A percentile compares a stretch with the other conserved stretches of the same genome.
Conservation (phyloP, 2,797 vertebrate genomes). For the Knipowitschia caucasica region DNA sequence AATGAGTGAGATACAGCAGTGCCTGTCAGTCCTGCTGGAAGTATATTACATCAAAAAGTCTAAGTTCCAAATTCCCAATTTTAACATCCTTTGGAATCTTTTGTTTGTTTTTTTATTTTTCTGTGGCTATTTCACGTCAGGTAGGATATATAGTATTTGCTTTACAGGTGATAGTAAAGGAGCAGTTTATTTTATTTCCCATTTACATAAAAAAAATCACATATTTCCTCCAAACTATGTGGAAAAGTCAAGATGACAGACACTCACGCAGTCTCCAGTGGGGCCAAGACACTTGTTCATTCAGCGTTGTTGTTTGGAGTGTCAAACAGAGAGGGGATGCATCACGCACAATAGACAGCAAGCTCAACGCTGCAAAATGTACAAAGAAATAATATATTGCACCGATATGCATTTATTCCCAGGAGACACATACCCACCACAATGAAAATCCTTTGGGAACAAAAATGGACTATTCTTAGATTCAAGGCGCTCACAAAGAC, state of each 20-base stretch:
- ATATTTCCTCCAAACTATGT: conserved; percentile 40
- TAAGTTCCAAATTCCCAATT: too few species aligned
- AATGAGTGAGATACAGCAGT: too few species aligned
- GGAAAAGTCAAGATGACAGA: conserved; percentile 44
- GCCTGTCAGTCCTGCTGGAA: too few species aligned
- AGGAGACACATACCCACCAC: conserved; percentile 46
- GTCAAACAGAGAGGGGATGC: conserved; percentile 46
- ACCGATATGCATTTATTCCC: conserved; percentile 62
- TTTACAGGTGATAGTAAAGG: too few species aligned
- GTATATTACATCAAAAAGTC: too few species aligned
- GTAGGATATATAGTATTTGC: too few species aligned
- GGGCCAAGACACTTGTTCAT: conserved; percentile 40
- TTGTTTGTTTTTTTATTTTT: too few species aligned
- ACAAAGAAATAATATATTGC: conserved; percentile 63
- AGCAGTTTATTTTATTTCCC: conserved; percentile 3
- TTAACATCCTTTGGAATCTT: too few species aligned
- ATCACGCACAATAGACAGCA: conserved; percentile 50
- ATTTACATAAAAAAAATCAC: conserved; percentile 36
- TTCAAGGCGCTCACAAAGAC: conserved; percentile 28
- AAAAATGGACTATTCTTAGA: conserved; percentile 49
- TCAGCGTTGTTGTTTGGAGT: conserved; percentile 48
- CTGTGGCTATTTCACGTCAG: too few species aligned
- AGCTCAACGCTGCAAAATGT: conserved; percentile 49
- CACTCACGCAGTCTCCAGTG: conserved; percentile 29
- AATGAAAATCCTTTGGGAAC: conserved; percentile 39